Evolutionary conservation across 1,140 invertebrate genomes (phyloP).

Genomic region (Antheraea pernyi): DNA sequence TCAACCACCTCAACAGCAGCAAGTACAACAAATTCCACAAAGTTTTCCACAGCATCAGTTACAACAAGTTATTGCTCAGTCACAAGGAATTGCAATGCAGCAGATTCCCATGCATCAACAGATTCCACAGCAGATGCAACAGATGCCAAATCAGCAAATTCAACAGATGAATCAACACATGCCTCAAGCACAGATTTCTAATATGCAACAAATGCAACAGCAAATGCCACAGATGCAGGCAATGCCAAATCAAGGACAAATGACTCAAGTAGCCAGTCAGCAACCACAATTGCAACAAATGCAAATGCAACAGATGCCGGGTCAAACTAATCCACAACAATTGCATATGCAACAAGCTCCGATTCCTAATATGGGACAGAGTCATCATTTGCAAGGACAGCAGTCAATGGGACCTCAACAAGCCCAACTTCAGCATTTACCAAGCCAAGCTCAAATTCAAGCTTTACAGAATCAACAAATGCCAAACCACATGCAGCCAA

Average conservation of each 20-base stretch:
- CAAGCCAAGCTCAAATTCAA: constrained; percentile 75
- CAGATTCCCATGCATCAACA: constrained; percentile 76
- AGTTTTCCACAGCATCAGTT: constrained; percentile 80
- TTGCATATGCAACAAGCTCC: constrained; percentile 73
- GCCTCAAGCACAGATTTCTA: constrained; percentile 69
- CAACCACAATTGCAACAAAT: constrained; percentile 77
- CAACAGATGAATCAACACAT: constrained; percentile 75
- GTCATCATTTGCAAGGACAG: constrained; percentile 63
- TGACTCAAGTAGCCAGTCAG: constrained; percentile 69
- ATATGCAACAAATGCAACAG: constrained; percentile 76
- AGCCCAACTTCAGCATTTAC: constrained; percentile 74
- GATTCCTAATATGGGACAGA: constrained; percentile 63
- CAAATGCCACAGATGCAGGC: constrained; percentile 75
- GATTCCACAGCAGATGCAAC: constrained; percentile 76
- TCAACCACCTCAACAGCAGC: constrained; percentile 59
- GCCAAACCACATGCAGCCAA: constrained; percentile 76
- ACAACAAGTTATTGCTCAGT: constrained; percentile 77
- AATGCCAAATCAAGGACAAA: constrained; percentile 69
- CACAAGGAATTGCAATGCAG: constrained; percentile 75
- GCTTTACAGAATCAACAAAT: constrained; percentile 75
- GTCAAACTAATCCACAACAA: constrained; percentile 69
- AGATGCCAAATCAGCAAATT: constrained; percentile 76
- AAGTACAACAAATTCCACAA: constrained; percentile 77
- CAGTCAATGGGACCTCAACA: constrained; percentile 68
- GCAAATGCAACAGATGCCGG: constrained; percentile 76